Conservation (phyloP, 2,113 vertebrate species). For the Formicarius rufipectus region DNA sequence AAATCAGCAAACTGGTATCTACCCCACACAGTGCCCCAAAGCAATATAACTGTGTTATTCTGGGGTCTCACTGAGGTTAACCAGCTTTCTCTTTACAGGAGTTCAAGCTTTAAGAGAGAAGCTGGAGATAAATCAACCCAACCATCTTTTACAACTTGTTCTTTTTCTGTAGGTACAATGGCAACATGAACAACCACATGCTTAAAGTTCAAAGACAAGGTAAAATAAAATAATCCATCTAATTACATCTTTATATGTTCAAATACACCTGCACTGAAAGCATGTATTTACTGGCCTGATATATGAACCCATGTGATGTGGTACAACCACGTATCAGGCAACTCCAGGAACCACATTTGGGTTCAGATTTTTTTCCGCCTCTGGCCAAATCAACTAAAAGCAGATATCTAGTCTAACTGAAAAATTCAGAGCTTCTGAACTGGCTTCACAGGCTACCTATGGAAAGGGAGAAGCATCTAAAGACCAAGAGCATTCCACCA, state of each 20-base stretch:
- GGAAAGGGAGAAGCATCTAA: background rate
- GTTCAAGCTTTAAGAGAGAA: background rate
- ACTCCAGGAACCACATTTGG: rapidly evolving
- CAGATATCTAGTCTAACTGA: background rate
- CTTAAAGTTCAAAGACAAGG: background rate
- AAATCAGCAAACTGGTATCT: background rate
- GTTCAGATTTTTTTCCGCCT: background rate
- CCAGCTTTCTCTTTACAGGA: background rate
- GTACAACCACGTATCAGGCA: background rate
- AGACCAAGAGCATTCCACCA: background rate
- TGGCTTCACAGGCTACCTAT: background rate
- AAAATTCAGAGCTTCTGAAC: background rate
- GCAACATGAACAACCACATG: background rate
- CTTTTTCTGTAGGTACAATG: background rate
- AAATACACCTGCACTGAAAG: background rate
- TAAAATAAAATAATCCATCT: background rate
- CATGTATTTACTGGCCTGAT: background rate
- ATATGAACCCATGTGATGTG: background rate
- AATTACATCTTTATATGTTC: background rate
- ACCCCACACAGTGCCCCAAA: background rate
- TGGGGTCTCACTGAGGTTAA: background rate
- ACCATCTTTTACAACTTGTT: background rate
- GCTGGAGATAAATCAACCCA: background rate
- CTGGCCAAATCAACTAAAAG: background rate
- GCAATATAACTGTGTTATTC: background rate